Base-by-base conservation (phyloP, 2,113 vertebrate species). In the Uropsilus gracilis region DNA sequence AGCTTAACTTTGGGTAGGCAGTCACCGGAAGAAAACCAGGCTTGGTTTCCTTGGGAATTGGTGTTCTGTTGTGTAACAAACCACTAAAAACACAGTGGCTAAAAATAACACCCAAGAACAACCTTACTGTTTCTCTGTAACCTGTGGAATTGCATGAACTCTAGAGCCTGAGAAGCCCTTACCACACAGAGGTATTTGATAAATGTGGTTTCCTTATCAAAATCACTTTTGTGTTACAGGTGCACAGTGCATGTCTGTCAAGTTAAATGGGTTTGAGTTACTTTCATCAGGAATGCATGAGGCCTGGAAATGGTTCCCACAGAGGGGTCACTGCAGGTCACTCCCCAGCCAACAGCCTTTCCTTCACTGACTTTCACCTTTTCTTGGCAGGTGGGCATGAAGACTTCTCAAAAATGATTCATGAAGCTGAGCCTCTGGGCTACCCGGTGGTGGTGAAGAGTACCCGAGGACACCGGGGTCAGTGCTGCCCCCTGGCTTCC, bases 391-490 rank as follows among this genome's bases (percentile, higher is more conserved):
- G 99, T 95, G 99, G 99, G 66, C 99, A 99, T 10, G 99, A 99
- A 93, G 99, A 99, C 97, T 99, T 99, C 96, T 98, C 99, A 69
- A 99, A 99, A 97, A 99, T 99, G 98, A 99, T 99, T 63, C 99
- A 99, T 68, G 99, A 99, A 97, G 99, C 99, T 0, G 99, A 99
- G 95, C 99, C 99, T 0, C 98, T 99, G 88, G 99, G 99, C 76
- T 99, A 99, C 97, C 99, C 99, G 0, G 99, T 99, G 30, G 99
- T 99, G 97, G 99, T 99, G 98, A 99, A 99, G 98, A 99, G 99
- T 66, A 99, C 99, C 34, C 98, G 99, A 44, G 99, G 99, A 90
- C 99, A 99, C 97, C 98, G 98, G 98, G 99, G 99, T 99, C 96
- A 98, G 98, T 97, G 85, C 75, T 78, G 42, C 94, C 84, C 73